Conservation (phyloP, 2,888 invertebrate genomes). For the Orthosia gracilis region DNA sequence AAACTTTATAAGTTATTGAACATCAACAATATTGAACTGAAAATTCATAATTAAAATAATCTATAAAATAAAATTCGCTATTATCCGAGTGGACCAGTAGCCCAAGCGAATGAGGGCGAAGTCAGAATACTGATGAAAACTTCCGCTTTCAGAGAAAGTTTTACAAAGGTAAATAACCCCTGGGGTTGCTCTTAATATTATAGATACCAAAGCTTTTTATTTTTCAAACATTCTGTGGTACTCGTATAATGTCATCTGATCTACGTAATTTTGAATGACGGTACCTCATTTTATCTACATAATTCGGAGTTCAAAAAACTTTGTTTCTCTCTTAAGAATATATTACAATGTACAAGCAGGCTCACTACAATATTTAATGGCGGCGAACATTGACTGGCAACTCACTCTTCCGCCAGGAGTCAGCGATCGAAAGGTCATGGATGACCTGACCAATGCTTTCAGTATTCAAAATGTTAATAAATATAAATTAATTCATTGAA, state of each 20-base stretch:
- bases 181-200: conserved; percentile 25
- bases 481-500: conserved; percentile 23
- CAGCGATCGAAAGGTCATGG: conserved; percentile 49
- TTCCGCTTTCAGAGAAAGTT: conserved; percentile 65
- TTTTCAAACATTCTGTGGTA: conserved; percentile 27
- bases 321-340: conserved; percentile 45
- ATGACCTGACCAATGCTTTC: conserved; percentile 26
- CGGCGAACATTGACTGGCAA: conserved; percentile 22
- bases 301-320: conserved; percentile 54
- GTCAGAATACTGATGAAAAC: conserved; percentile 63
- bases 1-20: background rate
- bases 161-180: conserved; percentile 62
- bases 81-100: conserved; percentile 40
- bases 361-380: conserved; percentile 44
- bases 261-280: conserved; percentile 44
- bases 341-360: conserved; percentile 49
- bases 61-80: conserved; percentile 18
- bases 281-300: conserved; percentile 42
- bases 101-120: conserved; percentile 58
- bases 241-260: conserved; percentile 23
- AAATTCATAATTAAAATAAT: background rate
- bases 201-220: conserved; percentile 18
- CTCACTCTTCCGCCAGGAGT: conserved; percentile 27
- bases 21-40: background rate
- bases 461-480: conserved; percentile 27